Conservation (phyloP, 2,888 invertebrate species). For the Cephus rjabovi region DNA sequence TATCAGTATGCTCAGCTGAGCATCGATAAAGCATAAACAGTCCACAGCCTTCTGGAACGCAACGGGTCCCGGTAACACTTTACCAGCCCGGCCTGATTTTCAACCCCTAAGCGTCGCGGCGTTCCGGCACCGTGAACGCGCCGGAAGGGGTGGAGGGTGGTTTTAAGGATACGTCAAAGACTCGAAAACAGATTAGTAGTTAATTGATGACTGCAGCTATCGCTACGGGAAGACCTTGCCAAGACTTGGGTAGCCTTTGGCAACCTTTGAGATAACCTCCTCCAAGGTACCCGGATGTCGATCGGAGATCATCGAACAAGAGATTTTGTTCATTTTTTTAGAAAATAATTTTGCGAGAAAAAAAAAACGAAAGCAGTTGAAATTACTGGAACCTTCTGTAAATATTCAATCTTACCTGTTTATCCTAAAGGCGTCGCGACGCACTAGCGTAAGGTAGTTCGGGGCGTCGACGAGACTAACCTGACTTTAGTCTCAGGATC, state of each 20-base stretch:
- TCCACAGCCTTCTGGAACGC: conserved; percentile 22
- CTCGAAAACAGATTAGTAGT: conserved; percentile 23
- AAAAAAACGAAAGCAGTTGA: too few species aligned
- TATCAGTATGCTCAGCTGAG: conserved; percentile 31
- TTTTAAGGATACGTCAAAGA: conserved; percentile 19
- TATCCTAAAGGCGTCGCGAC: conserved; percentile 6
- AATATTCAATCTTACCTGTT: conserved; percentile 5
- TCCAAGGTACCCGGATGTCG: too few species aligned
- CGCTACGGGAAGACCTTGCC: neutral
- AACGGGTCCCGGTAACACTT: too few species aligned
- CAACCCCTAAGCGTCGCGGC: conserved; percentile 3
- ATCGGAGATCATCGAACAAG: too few species aligned
- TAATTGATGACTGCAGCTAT: conserved; percentile 22
- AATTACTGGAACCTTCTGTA: neutral
- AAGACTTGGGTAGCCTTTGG: too few species aligned
- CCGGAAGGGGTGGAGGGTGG: neutral
- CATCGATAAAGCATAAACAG: conserved; percentile 38
- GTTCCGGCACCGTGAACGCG: neutral
- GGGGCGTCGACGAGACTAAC: conserved; percentile 6
- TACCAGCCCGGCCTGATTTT: neutral
- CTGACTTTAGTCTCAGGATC: too few species aligned
- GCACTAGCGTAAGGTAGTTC: neutral
- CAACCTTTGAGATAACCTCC: too few species aligned
- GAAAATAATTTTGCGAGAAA: too few species aligned
- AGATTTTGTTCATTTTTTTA: too few species aligned